These are phyloP conservation scores for Eristalis arbustorum DNA, from an alignment of 2,888 invertebrate genomes.

Conservation along the genomic window DNA sequence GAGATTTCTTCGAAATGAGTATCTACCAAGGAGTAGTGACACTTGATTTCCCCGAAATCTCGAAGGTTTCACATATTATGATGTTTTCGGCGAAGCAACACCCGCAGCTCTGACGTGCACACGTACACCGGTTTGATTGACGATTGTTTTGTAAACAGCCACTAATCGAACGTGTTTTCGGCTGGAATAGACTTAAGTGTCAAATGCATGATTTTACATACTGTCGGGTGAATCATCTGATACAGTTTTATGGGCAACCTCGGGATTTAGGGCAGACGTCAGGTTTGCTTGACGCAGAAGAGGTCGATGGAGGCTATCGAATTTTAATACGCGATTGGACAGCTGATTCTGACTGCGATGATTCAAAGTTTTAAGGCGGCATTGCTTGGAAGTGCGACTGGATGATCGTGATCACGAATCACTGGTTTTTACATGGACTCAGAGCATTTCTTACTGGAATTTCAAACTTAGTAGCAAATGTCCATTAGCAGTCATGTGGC, in stretches of 20 bases:
- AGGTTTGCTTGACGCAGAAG: too few relatives aligned
- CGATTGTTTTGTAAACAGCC: not conserved
- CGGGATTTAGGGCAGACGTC: too few relatives aligned
- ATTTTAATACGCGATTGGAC: too few relatives aligned
- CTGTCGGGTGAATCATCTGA: not conserved
- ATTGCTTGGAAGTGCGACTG: too few relatives aligned
- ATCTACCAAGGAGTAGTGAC: not conserved
- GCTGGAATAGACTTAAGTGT: not conserved
- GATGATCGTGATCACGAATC: too few relatives aligned
- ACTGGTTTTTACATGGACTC: too few relatives aligned
- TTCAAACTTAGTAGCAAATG: too few relatives aligned
- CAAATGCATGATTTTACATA: not conserved
- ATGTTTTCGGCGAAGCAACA: not conserved
- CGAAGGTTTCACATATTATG: not conserved
- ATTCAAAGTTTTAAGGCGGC: too few relatives aligned
- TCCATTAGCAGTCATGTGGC: too few relatives aligned
- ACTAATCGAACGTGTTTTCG: not conserved
- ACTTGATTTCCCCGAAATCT: not conserved
- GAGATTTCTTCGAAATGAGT: not conserved
- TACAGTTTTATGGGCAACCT: not conserved
- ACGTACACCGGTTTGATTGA: not conserved
- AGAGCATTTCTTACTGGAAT: too few relatives aligned
- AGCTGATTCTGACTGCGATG: too few relatives aligned
- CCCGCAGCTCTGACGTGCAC: not conserved
- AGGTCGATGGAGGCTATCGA: too few relatives aligned